Evolutionary conservation across 1,140 invertebrate species (phyloP).

Genomic region (Meloidogyne floridensis): DNA sequence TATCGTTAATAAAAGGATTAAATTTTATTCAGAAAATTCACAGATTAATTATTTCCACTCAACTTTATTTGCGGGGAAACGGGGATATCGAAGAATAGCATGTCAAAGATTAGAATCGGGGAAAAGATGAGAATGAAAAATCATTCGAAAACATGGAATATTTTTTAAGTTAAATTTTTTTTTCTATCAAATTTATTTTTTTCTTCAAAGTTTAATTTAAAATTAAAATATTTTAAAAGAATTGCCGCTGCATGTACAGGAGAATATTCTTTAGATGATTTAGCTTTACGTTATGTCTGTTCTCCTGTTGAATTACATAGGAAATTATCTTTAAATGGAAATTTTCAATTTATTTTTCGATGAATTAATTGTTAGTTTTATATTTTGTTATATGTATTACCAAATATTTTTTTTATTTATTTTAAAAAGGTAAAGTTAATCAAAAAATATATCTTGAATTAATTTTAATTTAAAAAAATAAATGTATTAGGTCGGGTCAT

Average conservation of each 20-base stretch:
- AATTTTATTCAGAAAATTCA: no score
- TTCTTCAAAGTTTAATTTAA: background rate
- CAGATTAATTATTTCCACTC: no score
- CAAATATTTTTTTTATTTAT: background rate
- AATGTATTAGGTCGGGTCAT: no score
- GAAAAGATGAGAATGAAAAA: no score
- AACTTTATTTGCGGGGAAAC: no score
- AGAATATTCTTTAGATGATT: conserved; percentile 38
- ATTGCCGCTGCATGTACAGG: conserved; percentile 42
- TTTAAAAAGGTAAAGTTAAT: background rate
- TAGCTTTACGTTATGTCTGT: conserved; percentile 42
- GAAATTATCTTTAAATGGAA: conserved; percentile 28
- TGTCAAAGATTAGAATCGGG: no score
- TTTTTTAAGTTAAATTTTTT: no score
- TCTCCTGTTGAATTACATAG: conserved; percentile 38
- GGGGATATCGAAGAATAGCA: no score
- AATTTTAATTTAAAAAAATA: no score
- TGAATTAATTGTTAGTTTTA: conserved; percentile 24
- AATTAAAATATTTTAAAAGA: conserved; percentile 25
- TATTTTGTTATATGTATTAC: background rate
- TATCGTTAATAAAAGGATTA: no score
- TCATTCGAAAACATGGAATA: no score
- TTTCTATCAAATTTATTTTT: background rate
- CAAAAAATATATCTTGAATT: background rate
- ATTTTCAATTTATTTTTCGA: conserved; percentile 38